Conservation (phyloP, 1,140 invertebrate genomes). For the Macrosteles quadrilineatus region DNA sequence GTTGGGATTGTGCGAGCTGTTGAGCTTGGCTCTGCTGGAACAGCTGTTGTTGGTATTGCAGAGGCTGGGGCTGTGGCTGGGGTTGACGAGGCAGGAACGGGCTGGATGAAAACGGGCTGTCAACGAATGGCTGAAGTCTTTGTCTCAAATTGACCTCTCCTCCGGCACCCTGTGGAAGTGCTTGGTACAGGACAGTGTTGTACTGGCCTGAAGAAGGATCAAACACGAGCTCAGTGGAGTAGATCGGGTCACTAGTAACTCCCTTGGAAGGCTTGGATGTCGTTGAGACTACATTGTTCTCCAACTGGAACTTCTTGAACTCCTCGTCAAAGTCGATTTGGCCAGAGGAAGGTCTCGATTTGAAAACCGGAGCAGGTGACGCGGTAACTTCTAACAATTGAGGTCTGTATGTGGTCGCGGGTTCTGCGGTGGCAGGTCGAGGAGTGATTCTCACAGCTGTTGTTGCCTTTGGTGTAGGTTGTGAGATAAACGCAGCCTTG, state of each 20-base stretch:
- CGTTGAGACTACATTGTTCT: constrained; percentile 58
- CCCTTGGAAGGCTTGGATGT: constrained; percentile 45
- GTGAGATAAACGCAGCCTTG: constrained; percentile 44
- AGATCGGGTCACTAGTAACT: constrained; percentile 54
- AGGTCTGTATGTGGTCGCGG: constrained; percentile 65
- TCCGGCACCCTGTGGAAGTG: constrained; percentile 65
- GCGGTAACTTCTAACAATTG: constrained; percentile 60
- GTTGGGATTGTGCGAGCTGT: constrained; percentile 68
- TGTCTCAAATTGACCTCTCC: constrained; percentile 71
- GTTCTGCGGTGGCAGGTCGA: constrained; percentile 54
- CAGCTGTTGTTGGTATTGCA: constrained; percentile 60
- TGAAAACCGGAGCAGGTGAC: constrained; percentile 38
- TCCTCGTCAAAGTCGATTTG: constrained; percentile 68
- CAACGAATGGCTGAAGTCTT: constrained; percentile 70
- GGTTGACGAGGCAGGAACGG: constrained; percentile 34
- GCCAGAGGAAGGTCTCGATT: constrained; percentile 44
- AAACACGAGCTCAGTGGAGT: constrained; percentile 74
- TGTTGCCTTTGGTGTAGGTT: constrained; percentile 29
- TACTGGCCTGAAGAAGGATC: constrained; percentile 77
- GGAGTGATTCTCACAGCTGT: constrained; percentile 60
- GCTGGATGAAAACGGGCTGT: constrained; percentile 34
- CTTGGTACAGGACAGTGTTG: constrained; percentile 76
- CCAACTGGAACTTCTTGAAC: constrained; percentile 74
- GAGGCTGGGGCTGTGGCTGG: constrained; percentile 40
- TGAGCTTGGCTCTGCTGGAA: constrained; percentile 72